Evolutionary conservation across 2,888 invertebrate species (phyloP), one percentile per base, ranked within the genome.

Genomic region (Eupeodes latifasciatus): DNA sequence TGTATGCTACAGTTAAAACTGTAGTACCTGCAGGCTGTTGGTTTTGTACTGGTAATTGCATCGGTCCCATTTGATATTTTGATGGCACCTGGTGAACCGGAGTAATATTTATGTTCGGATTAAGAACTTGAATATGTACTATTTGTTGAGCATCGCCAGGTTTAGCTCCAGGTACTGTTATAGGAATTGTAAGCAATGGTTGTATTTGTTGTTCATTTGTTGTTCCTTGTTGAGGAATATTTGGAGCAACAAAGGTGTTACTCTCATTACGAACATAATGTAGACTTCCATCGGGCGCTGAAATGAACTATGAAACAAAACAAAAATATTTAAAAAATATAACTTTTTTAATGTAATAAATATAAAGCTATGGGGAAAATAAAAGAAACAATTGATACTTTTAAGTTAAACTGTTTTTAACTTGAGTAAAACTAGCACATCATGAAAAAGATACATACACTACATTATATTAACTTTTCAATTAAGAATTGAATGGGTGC

Each of bases 101-200:
- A 72, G 72, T 72, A 16, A 59, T 59, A 55, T 72, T 72, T 44
- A 72, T 59, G 90, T 94, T 95, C 0, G 96, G 96, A 91, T 94
- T 95, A 49, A 96, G 94, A 89, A 96, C 96, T 93, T 97, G 97
- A 85, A 97, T 97, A 93, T 97, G 97, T 57, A 97, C 96, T 57
- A 96, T 96, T 90, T 96, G 96, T 90, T 96, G 96, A 0, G 96
- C 96, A 91, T 97, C 97, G 90, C 96, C 96, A 66, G 96, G 96
- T 91, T 96, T 96, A 2, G 95, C 94, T 5, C 96, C 96, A 0
- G 96, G 96, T 93, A 97, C 95, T 12, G 96, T 95, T 90, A 97
- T 96, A 47, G 97, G 97, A 92, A 97, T 93, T n/a, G 97, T 96
- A 90, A 97, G 96, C 90, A 97, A 94, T 96, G 96, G 90, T 96